Conservation (phyloP, 2,797 vertebrate genomes). For the Paedocypris micromegethes region DNA sequence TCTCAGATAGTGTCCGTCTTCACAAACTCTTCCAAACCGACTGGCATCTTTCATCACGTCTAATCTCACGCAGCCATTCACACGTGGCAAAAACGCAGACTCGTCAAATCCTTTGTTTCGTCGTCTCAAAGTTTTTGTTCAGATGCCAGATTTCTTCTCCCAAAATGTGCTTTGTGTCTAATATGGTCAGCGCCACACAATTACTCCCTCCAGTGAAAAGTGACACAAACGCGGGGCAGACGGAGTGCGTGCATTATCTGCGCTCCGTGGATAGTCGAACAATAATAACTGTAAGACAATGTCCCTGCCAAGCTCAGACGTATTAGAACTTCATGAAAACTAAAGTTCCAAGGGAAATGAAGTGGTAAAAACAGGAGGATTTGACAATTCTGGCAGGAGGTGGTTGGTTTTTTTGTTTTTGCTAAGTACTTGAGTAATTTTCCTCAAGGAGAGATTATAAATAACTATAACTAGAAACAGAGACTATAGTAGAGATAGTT, state of each 20-base stretch:
- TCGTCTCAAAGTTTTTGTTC: conserved; percentile 70
- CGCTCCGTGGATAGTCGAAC: conserved; percentile 74
- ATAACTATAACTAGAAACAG: no score
- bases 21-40: no score
- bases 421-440: no score
- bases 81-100: conserved; percentile 68
- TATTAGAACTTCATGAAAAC: conserved; percentile 56
- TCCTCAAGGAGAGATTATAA: no score
- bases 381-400: background rate
- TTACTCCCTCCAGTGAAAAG: conserved; percentile 81
- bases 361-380: conserved; percentile 15
- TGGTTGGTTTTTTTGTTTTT: no score
- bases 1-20: no score
- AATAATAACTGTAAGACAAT: conserved; percentile 75
- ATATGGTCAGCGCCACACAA: conserved; percentile 80
- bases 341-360: conserved; percentile 37
- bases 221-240: conserved; percentile 75
- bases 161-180: conserved; percentile 70
- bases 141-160: conserved; percentile 66
- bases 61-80: conserved; percentile 15
- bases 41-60: no score
- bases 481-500: no score
- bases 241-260: conserved; percentile 77
- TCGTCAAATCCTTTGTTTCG: conserved; percentile 91
- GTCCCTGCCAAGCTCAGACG: conserved; percentile 67